Evolutionary conservation across 2,113 vertebrate genomes (phyloP), one percentile per base, ranked within the genome.

Genomic region (Lepus europaeus): DNA sequence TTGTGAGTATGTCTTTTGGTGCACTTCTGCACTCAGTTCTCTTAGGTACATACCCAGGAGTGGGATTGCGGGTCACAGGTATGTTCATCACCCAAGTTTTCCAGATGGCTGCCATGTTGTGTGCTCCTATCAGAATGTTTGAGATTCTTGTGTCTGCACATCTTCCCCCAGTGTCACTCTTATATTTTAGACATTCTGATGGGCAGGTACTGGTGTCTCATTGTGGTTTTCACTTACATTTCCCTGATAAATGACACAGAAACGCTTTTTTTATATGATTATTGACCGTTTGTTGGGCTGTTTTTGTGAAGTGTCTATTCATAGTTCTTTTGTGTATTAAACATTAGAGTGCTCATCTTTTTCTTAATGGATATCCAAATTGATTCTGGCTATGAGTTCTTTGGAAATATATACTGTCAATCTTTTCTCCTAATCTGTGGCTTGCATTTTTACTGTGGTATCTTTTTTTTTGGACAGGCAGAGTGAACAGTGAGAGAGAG

Each of bases 181-280:
- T n/a, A 27, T 73, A 29, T 81, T 53, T 33, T 29, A 78, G 66
- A 77, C 25, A 49, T 64, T 49, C 59, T 33, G 23, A 45, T 82
- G 31, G 90, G 20, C 53, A 27, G 23, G 4, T 20, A 59, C 16
- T 80, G 25, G 84, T 25, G 27, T 79, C 23, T 85, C 74, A 68
- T 12, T 76, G 5, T 36, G 45, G 29, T 89, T 90, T 90, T 49
- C 89, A n/a, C 74, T 83, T 77, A 49, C 17, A 22, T 91, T 91
- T 87, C 68, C 22, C 69, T 91, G 64, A 12, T 81, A 87, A 69
- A n/a, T 64, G n/a, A 33, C 63, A 16, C 49, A 33, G 70, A 69
- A 36, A 22, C 0, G 22, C 17, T 16, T 17, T 93, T 87, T 88
- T 73, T 14, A n/a, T 51, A 22, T 33, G 56, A n/a, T 93, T 59